These are phyloP conservation scores for Mobula hypostoma DNA, from an alignment of 2,113 vertebrate species.

Conservation along the genomic window DNA sequence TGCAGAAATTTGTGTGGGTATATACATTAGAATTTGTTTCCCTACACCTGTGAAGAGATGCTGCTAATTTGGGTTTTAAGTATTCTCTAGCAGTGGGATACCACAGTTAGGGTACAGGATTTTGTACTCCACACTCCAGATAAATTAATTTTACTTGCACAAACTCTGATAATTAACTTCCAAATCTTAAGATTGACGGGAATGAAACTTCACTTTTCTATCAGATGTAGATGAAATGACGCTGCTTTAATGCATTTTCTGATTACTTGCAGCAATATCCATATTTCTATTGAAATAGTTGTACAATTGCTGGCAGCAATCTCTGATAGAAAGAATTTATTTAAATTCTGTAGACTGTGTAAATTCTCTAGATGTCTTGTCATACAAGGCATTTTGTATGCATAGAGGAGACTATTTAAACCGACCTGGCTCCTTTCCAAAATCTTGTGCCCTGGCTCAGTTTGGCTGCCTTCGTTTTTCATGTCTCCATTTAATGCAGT, in stretches of 20 bases:
- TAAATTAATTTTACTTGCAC: neutral
- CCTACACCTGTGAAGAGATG: neutral
- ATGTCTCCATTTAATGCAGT: neutral
- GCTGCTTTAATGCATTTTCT: neutral
- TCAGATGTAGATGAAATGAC: neutral
- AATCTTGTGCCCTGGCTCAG: conserved; percentile 6
- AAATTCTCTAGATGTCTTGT: conserved; percentile 9
- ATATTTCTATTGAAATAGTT: conserved; percentile 34
- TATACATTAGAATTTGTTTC: neutral
- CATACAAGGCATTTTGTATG: conserved; percentile 16
- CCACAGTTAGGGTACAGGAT: conserved; percentile 11
- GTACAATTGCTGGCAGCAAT: conserved; percentile 18
- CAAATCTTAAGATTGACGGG: neutral
- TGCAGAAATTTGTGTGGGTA: neutral
- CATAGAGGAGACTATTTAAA: neutral
- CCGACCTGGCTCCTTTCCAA: neutral
- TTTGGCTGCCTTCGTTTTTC: neutral
- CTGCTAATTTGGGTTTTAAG: neutral
- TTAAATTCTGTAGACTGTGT: conserved; percentile 15
- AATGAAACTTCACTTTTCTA: conserved; percentile 13
- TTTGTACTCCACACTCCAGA: conserved; percentile 15
- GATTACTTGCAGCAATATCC: neutral
- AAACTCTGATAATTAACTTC: neutral
- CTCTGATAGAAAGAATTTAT: conserved; percentile 16
- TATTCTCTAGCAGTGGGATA: neutral